These are phyloP conservation scores for Torymus auratus DNA, from an alignment of 2,888 invertebrate genomes.

Conservation along the genomic window DNA sequence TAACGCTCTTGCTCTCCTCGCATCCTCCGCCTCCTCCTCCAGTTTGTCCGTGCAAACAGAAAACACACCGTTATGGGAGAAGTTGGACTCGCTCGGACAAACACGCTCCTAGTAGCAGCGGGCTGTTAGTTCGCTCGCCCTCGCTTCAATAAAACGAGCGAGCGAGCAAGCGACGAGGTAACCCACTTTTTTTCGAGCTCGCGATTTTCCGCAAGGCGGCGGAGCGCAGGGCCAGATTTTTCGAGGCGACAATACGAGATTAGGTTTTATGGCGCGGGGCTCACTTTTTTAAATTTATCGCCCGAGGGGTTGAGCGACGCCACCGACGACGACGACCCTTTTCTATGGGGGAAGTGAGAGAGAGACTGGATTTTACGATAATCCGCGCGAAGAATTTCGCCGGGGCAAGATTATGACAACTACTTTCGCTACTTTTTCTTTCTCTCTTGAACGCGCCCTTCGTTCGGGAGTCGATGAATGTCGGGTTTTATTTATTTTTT, in stretches of 20 bases:
- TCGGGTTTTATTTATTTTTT: no score
- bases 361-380: constrained; percentile 20
- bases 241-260: constrained; percentile 37
- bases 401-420: neutral
- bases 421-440: no score
- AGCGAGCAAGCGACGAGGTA: no score
- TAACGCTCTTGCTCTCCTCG: constrained; percentile 24
- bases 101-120: constrained; percentile 54
- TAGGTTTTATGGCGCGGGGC: constrained; percentile 36
- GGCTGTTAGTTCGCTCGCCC: no score
- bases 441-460: no score
- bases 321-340: neutral
- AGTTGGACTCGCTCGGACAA: constrained; percentile 66
- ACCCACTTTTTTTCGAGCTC: neutral
- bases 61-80: constrained; percentile 65
- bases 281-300: constrained; percentile 28
- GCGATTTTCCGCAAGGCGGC: constrained; percentile 18
- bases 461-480: no score
- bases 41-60: constrained; percentile 65
- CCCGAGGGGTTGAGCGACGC: no score
- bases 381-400: constrained; percentile 14
- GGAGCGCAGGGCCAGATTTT: neutral
- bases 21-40: no score
- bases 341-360: neutral
- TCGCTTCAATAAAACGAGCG: no score